These are phyloP conservation scores for Hirtodrosophila histrioides DNA, from an alignment of 2,888 invertebrate species.

Conservation along the genomic window DNA sequence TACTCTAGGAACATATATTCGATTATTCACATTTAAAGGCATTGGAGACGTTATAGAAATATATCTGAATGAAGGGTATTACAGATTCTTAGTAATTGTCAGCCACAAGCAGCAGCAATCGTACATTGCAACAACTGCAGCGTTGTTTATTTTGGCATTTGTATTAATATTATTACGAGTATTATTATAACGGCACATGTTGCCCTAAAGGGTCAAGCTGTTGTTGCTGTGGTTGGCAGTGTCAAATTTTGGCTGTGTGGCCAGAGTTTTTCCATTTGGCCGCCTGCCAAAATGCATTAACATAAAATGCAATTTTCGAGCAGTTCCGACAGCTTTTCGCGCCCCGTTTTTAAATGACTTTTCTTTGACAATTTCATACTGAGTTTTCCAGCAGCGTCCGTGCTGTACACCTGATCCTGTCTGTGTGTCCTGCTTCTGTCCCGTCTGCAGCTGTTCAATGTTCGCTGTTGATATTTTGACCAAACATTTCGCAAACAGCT, in stretches of 20 bases:
- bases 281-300: slow-evolving; percentile 58
- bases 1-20: no score
- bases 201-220: slow-evolving; percentile 19
- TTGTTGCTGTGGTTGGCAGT: slow-evolving; percentile 13
- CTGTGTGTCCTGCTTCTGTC: slow-evolving; percentile 2
- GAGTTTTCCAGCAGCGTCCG: slow-evolving; percentile 32
- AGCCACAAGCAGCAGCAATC: no score
- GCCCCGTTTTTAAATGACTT: slow-evolving; percentile 50
- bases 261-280: slow-evolving; percentile 28
- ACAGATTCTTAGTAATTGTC: not conserved
- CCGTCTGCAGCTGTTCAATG: slow-evolving; percentile 28
- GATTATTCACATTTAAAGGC: no score
- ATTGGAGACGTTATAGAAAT: no score
- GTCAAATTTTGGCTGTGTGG: slow-evolving; percentile 40
- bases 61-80: not conserved
- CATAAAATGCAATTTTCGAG: slow-evolving; percentile 58
- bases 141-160: slow-evolving; percentile 38
- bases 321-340: slow-evolving; percentile 38
- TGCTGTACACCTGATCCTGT: slow-evolving; percentile 30
- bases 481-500: slow-evolving; percentile 58
- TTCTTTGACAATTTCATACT: slow-evolving; percentile 32
- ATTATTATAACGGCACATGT: slow-evolving; percentile 49
- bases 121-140: not conserved
- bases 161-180: slow-evolving; percentile 34
- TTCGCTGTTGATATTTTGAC: slow-evolving; percentile 54